Conservation (phyloP, 2,797 vertebrate genomes). For the Tenualosa thibaudeaui region DNA sequence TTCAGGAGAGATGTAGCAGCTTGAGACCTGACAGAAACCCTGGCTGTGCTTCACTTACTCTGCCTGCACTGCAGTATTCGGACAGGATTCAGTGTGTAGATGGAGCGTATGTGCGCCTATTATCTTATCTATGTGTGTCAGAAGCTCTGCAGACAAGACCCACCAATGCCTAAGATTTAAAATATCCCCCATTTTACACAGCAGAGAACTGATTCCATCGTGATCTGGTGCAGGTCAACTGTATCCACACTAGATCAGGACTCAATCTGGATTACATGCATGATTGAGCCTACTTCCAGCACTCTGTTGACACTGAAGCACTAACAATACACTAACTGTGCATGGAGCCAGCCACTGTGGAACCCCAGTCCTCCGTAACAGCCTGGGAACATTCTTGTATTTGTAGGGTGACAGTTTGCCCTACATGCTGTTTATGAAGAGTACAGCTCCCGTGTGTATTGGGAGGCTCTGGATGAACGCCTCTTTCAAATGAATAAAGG, state of each 20-base stretch:
- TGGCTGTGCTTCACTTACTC: not conserved
- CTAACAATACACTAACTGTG: not conserved
- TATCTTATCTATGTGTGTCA: not conserved
- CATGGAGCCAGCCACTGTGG: not conserved
- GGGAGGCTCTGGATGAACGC: not conserved
- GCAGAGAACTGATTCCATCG: not conserved
- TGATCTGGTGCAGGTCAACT: not conserved
- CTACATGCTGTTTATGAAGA: not conserved
- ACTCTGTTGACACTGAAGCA: not conserved
- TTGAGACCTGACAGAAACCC: not conserved
- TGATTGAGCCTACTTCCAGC: not conserved
- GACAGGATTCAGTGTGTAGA: not conserved
- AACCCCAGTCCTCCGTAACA: not conserved
- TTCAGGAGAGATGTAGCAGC: not conserved
- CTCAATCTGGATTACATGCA: not conserved
- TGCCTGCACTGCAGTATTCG: not conserved
- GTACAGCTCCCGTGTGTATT: not conserved
- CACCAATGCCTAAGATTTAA: not conserved
- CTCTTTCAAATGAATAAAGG: conserved; percentile 6
- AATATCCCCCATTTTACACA: not conserved
- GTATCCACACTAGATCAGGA: not conserved
- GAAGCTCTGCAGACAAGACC: not conserved
- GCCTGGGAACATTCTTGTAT: not conserved
- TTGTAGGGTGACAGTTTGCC: not conserved
- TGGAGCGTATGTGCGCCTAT: not conserved